Evolutionary conservation across 1,140 invertebrate species (phyloP).

Genomic region (Apis cerana): DNA sequence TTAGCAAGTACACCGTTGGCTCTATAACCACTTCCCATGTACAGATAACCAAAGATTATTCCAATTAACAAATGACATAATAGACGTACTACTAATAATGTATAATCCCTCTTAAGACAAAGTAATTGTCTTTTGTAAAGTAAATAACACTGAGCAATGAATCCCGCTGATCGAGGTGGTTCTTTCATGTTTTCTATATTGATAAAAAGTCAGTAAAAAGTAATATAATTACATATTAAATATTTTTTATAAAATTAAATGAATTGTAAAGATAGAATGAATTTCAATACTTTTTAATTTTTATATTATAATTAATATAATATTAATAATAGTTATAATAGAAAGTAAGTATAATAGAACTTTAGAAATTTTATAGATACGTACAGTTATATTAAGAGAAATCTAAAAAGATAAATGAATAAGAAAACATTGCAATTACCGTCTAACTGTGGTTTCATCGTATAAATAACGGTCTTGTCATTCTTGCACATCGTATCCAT

Average conservation of each 20-base stretch:
- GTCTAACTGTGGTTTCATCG: background rate
- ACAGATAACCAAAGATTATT: constrained; percentile 93
- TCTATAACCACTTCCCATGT: constrained; percentile 92
- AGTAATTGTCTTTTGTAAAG: constrained; percentile 78
- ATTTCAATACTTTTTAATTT: background rate
- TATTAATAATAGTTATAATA: background rate
- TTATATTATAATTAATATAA: background rate
- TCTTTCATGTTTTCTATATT: constrained; percentile 37
- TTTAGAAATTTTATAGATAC: background rate
- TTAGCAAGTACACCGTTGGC: constrained; percentile 93
- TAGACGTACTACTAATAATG: constrained; percentile 87
- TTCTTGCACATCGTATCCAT: constrained; percentile 81
- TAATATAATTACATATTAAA: background rate
- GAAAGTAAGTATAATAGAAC: no score
- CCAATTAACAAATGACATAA: constrained; percentile 92
- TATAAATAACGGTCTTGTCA: constrained; percentile 62
- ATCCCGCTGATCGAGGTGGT: constrained; percentile 73
- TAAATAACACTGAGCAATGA: constrained; percentile 78
- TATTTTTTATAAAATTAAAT: background rate
- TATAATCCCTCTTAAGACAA: constrained; percentile 81
- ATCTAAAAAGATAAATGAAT: background rate
- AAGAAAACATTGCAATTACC: background rate
- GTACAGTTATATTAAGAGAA: background rate
- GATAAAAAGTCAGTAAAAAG: background rate
- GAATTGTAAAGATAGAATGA: background rate